A percentile compares a stretch with the other conserved stretches of the same genome.
phyloP scores from a whole-genome alignment of 2,797 vertebrate genomes.

The Malurus leucopterus region DNA sequence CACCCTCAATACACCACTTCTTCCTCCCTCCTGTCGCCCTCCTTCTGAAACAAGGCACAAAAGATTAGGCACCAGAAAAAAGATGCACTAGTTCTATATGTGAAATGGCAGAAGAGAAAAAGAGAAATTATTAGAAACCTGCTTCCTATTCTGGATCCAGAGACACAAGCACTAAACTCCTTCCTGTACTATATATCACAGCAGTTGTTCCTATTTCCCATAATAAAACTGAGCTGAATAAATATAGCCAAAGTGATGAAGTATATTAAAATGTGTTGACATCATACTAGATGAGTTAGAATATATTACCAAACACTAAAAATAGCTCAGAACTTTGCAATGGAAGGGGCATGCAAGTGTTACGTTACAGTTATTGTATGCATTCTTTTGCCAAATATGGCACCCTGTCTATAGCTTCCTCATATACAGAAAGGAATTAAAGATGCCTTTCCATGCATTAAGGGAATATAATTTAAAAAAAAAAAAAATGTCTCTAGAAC shows the following conservation, averaged over 20 bases:
- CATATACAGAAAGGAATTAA: constrained; percentile 32
- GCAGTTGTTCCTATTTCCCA: constrained; percentile 1
- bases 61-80: not conserved
- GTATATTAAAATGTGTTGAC: constrained; percentile 71
- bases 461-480: not conserved
- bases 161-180: not conserved
- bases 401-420: constrained; percentile 23
- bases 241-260: constrained; percentile 57
- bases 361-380: constrained; percentile 67
- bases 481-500: not conserved
- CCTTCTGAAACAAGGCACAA: not conserved
- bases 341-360: constrained; percentile 63
- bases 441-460: not conserved
- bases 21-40: not conserved
- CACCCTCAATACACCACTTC: not conserved
- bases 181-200: not conserved
- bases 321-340: constrained; percentile 63
- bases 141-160: not conserved
- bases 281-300: constrained; percentile 61
- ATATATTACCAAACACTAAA: constrained; percentile 63
- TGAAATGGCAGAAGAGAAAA: not conserved
- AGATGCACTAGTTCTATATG: not conserved
- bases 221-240: constrained; percentile 37
- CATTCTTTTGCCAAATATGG: constrained; percentile 80
- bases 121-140: not conserved